Conservation (phyloP, 2,113 vertebrate genomes). For the Vicugna pacos region DNA sequence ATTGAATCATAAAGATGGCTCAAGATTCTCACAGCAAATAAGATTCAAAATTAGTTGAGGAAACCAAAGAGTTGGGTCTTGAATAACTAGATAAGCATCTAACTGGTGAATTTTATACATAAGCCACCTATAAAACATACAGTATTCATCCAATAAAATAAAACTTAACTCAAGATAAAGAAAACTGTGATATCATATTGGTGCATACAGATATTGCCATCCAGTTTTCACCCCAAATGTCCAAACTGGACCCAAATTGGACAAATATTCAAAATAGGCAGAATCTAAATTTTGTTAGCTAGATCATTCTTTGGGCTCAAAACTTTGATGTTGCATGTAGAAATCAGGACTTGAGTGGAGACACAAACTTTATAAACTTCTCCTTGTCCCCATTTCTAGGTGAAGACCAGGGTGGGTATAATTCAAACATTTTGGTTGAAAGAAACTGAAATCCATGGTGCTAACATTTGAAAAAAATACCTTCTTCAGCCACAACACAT, state of each 20-base stretch:
- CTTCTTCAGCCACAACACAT: neutral
- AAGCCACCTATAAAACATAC: neutral
- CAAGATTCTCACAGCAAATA: neutral
- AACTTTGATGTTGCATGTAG: neutral
- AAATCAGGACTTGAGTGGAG: neutral
- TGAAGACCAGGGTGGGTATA: neutral
- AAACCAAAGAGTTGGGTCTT: slow-evolving; percentile 26
- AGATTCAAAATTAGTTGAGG: slow-evolving; percentile 22
- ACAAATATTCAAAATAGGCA: neutral
- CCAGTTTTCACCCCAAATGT: neutral
- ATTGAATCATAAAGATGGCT: slow-evolving; percentile 47
- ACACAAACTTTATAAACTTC: neutral
- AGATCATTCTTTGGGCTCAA: neutral
- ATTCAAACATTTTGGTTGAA: slow-evolving; percentile 27
- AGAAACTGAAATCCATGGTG: neutral
- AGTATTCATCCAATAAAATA: neutral
- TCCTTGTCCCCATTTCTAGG: neutral
- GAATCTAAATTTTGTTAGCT: neutral
- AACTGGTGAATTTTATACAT: slow-evolving; percentile 1
- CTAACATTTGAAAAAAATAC: neutral
- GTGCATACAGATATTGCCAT: neutral
- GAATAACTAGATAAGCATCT: neutral
- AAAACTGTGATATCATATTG: neutral
- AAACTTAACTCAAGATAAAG: slow-evolving; percentile 26
- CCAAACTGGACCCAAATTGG: neutral